Conservation (phyloP, 2,888 invertebrate genomes). For the Meloe dianella region DNA sequence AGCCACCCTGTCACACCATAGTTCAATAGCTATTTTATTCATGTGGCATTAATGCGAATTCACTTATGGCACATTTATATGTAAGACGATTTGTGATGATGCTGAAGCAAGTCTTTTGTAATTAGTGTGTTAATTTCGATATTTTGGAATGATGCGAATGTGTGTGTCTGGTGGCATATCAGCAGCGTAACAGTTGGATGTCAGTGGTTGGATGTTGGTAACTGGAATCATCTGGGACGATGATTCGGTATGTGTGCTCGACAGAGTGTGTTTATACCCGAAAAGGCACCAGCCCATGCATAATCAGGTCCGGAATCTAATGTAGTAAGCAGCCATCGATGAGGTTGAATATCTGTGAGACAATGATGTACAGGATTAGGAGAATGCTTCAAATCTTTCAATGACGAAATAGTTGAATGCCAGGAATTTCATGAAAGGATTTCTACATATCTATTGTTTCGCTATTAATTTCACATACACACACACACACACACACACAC, state of each 20-base stretch:
- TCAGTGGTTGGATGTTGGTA: neutral
- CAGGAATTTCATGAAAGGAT: slow-evolving; percentile 44
- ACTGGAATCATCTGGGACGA: neutral
- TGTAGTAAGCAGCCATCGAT: slow-evolving; percentile 38
- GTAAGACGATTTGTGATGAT: slow-evolving; percentile 14
- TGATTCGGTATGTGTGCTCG: neutral
- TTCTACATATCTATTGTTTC: slow-evolving; percentile 47
- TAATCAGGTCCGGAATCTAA: slow-evolving; percentile 37
- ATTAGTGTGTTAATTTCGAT: slow-evolving; percentile 3
- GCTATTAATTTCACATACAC: slow-evolving; percentile 46
- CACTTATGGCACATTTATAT: too few relatives aligned
- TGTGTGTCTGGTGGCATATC: neutral
- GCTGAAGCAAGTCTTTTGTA: neutral
- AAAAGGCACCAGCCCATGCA: slow-evolving; percentile 27
- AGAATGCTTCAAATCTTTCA: slow-evolving; percentile 35
- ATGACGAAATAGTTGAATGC: slow-evolving; percentile 42
- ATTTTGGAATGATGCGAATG: neutral
- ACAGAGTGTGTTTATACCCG: slow-evolving; percentile 10
- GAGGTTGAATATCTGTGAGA: slow-evolving; percentile 35
- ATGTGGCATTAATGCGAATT: slow-evolving; percentile 19
- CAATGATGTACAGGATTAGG: slow-evolving; percentile 41
- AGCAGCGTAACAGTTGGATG: neutral
- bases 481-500: slow-evolving; percentile 13
- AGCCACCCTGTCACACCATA: slow-evolving; percentile 19
- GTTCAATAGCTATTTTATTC: slow-evolving; percentile 33